phyloP scores from a whole-genome alignment of 2,888 invertebrate species.

The Geotrupes spiniger region DNA sequence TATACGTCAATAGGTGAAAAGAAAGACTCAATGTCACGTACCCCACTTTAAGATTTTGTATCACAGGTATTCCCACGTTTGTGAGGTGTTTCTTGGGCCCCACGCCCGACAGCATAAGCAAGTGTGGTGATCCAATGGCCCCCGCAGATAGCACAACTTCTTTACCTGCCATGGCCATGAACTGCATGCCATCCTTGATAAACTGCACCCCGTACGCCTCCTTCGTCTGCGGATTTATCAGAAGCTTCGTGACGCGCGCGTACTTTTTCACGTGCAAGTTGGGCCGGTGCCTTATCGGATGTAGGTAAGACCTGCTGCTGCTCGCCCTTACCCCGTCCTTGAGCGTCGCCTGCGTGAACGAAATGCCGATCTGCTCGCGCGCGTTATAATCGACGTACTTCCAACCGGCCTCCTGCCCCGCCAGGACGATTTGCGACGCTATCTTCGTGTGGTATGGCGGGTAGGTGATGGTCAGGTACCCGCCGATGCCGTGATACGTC shows the following conservation, averaged over 20 bases:
- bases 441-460: conserved; percentile 59
- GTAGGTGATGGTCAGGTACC: conserved; percentile 58
- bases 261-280: conserved; percentile 56
- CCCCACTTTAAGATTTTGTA: conserved; percentile 55
- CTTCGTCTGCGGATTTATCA: conserved; percentile 47
- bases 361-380: conserved; percentile 54
- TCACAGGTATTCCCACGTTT: conserved; percentile 46
- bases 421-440: conserved; percentile 62
- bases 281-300: conserved; percentile 47
- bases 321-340: conserved; percentile 52
- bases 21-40: no score
- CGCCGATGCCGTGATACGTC: conserved; percentile 54
- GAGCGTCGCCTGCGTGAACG: conserved; percentile 54
- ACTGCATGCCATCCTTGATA: conserved; percentile 36
- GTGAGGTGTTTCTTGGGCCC: conserved; percentile 51
- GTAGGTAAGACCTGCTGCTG: conserved; percentile 55
- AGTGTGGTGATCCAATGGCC: conserved; percentile 70
- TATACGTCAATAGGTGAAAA: no score
- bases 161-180: conserved; percentile 50
- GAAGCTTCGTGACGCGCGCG: conserved; percentile 52
- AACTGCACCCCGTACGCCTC: conserved; percentile 51
- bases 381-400: conserved; percentile 68
- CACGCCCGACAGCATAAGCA: conserved; percentile 71
- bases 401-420: conserved; percentile 62
- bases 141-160: conserved; percentile 64